These are phyloP conservation scores for Anorthoa munda DNA, from an alignment of 2,888 invertebrate genomes.

Conservation along the genomic window DNA sequence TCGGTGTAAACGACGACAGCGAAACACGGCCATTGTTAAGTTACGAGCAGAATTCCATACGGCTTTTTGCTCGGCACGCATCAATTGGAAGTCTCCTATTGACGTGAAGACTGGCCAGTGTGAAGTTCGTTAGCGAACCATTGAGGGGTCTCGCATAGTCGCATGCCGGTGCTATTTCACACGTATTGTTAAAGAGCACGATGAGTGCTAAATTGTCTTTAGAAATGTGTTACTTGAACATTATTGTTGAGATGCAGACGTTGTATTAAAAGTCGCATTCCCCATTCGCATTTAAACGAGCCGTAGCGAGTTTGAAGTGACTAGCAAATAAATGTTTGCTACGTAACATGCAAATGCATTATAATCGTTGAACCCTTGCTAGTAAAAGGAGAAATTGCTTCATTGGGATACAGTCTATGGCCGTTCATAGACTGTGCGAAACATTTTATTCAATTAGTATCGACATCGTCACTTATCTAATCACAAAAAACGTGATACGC, in stretches of 20 bases:
- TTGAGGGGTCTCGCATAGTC: constrained; percentile 62
- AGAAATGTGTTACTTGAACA: constrained; percentile 50
- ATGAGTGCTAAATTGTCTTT: constrained; percentile 70
- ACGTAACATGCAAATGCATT: constrained; percentile 57
- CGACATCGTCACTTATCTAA: constrained; percentile 70
- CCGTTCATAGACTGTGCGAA: constrained; percentile 11
- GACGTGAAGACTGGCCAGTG: constrained; percentile 60
- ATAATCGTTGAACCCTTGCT: constrained; percentile 31
- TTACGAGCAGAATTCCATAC: constrained; percentile 57
- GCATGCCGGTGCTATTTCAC: constrained; percentile 65
- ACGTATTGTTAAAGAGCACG: constrained; percentile 63
- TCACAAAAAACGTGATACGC: constrained; percentile 73
- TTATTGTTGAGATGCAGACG: constrained; percentile 34
- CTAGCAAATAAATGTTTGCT: constrained; percentile 54
- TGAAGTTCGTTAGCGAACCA: constrained; percentile 74
- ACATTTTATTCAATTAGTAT: constrained; percentile 70
- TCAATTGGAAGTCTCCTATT: constrained; percentile 55
- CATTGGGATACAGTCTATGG: constrained; percentile 17
- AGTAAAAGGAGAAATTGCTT: constrained; percentile 45
- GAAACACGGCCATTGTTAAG: constrained; percentile 61
- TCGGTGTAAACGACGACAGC: constrained; percentile 51
- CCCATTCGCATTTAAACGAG: constrained; percentile 48
- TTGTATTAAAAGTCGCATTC: constrained; percentile 50
- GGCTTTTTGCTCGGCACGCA: constrained; percentile 58
- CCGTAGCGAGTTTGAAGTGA: constrained; percentile 59